phyloP scores from a whole-genome alignment of 2,797 vertebrate genomes.

The Botia kubotai region DNA sequence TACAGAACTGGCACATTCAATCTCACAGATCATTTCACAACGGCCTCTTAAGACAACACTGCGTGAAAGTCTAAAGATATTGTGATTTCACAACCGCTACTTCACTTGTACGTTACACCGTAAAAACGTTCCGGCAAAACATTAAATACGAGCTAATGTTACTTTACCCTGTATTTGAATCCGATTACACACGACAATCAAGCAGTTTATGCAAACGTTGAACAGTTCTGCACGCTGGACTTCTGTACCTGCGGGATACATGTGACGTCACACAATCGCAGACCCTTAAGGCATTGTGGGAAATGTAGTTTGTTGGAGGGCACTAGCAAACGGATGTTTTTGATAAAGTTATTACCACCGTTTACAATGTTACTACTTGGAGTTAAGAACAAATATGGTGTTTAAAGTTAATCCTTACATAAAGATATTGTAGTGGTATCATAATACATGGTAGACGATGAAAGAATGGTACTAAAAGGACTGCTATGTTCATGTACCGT shows the following conservation, averaged over 20 bases:
- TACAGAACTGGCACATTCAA: no score
- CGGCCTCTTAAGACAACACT: background rate
- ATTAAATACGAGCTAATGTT: background rate
- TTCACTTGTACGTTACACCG: background rate
- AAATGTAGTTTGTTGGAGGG: conserved; percentile 56
- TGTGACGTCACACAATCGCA: conserved; percentile 2
- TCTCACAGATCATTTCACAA: background rate
- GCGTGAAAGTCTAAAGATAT: background rate
- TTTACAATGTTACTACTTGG: no score
- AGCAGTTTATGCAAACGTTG: background rate
- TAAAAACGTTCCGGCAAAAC: background rate
- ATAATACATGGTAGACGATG: no score
- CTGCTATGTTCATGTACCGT: no score
- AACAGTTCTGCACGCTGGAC: conserved; percentile 17
- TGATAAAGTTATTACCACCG: no score
- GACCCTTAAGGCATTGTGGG: conserved; percentile 67
- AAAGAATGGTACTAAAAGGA: no score
- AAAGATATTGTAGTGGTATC: no score
- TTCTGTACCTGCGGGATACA: conserved; percentile 10
- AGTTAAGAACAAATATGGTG: no score
- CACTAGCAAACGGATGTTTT: no score
- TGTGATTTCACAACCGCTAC: background rate
- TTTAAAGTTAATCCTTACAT: no score
- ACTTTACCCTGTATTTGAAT: conserved; percentile 3
- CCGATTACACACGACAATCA: background rate